These are phyloP conservation scores for Chesias legatella DNA, from an alignment of 2,888 invertebrate genomes.

Conservation along the genomic window DNA sequence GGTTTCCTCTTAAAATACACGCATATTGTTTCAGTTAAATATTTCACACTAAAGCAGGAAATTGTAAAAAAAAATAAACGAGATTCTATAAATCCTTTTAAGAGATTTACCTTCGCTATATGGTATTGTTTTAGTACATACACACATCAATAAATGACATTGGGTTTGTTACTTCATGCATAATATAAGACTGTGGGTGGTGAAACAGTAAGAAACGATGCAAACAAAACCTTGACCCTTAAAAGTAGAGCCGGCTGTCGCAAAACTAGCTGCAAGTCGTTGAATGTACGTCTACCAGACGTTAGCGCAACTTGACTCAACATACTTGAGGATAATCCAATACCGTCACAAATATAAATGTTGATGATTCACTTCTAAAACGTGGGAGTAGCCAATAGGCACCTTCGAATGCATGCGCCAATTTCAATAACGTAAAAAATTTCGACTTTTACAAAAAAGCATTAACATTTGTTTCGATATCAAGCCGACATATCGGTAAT, in stretches of 20 bases:
- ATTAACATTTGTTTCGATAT: neutral
- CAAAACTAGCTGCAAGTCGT: constrained; percentile 23
- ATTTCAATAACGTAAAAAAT: constrained; percentile 8
- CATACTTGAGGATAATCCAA: constrained; percentile 21
- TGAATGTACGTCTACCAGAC: constrained; percentile 29
- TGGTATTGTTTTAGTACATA: too few relatives aligned
- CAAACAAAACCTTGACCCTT: constrained; percentile 28
- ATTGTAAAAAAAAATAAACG: too few relatives aligned
- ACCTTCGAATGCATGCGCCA: constrained; percentile 22
- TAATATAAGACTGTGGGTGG: constrained; percentile 23
- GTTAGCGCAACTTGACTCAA: constrained; percentile 38
- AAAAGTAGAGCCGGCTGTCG: constrained; percentile 24
- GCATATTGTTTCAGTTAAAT: too few relatives aligned
- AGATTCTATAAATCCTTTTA: too few relatives aligned
- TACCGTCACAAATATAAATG: constrained; percentile 27
- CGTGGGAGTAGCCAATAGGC: constrained; percentile 34
- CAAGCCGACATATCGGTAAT: constrained; percentile 1
- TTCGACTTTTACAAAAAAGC: too few relatives aligned
- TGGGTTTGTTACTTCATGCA: constrained; percentile 9
- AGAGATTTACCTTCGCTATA: too few relatives aligned
- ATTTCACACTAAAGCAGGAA: too few relatives aligned
- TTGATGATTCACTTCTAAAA: constrained; percentile 37
- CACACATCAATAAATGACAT: constrained; percentile 9
- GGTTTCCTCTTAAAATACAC: too few relatives aligned
- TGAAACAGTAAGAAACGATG: constrained; percentile 21